A percentile compares a stretch with the other conserved stretches of the same genome.
These are phyloP conservation scores for Plutella xylostella DNA, from an alignment of 2,888 invertebrate genomes.

Conservation along the genomic window DNA sequence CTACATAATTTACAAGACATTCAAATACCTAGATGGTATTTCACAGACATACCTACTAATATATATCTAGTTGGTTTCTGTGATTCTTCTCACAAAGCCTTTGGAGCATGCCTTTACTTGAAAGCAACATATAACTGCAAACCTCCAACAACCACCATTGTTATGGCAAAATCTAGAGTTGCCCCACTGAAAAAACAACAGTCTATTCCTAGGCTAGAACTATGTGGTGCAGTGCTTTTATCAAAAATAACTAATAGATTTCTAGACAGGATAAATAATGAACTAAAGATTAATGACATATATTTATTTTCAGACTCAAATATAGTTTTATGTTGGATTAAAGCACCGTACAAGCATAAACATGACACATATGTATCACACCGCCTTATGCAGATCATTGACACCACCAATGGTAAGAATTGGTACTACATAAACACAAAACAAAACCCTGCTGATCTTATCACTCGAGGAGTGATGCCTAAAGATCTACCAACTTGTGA, in stretches of 20 bases:
- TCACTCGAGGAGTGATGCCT: no score
- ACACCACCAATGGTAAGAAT: no score
- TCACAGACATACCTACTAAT: slow-evolving; percentile 7
- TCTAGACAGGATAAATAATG: neutral
- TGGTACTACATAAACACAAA: no score
- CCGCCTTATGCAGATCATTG: no score
- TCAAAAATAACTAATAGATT: neutral
- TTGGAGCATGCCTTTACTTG: slow-evolving; percentile 11
- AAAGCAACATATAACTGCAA: slow-evolving; percentile 3
- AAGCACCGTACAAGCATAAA: no score
- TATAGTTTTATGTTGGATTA: no score
- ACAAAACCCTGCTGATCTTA: no score
- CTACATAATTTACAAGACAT: slow-evolving; percentile 2
- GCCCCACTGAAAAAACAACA: no score
- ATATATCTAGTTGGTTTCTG: slow-evolving; percentile 9
- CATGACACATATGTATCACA: no score
- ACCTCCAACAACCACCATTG: neutral
- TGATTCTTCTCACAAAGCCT: slow-evolving; percentile 8
- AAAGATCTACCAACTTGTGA: no score
- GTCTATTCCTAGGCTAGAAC: slow-evolving; percentile 6
- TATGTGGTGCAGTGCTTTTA: slow-evolving; percentile 7
- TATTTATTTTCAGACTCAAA: no score
- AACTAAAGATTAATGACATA: no score
- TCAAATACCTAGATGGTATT: slow-evolving; percentile 9
- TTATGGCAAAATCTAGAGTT: slow-evolving; percentile 9